Conservation (phyloP, 2,797 vertebrate genomes). For the Phrynocephalus forsythii region DNA sequence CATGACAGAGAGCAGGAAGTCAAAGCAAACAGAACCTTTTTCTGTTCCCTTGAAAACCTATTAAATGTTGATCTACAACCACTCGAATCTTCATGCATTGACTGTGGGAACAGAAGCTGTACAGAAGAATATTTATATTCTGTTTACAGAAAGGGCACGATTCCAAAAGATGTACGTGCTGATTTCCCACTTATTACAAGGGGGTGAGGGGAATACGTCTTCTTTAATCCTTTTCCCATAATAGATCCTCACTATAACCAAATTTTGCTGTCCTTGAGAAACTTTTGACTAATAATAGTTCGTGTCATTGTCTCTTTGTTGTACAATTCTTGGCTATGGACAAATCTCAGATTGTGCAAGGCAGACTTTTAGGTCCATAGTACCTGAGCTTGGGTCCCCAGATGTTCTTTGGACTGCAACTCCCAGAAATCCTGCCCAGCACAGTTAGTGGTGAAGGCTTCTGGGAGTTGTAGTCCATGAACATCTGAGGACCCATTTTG, state of each 20-base stretch:
- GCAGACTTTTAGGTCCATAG: too few species aligned
- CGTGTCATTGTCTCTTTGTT: too few species aligned
- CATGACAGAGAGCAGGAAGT: not conserved
- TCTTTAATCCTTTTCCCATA: not conserved
- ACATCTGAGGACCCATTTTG: too few species aligned
- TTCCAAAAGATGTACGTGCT: not conserved
- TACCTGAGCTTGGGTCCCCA: too few species aligned
- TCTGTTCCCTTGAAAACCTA: not conserved
- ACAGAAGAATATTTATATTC: not conserved
- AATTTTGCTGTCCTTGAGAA: not conserved
- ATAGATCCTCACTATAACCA: not conserved
- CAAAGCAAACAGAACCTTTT: not conserved
- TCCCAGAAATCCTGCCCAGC: too few species aligned
- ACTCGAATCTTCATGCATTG: not conserved
- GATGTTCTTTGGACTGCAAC: too few species aligned
- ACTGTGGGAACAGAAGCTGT: conserved; percentile 18
- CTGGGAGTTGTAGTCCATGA: too few species aligned
- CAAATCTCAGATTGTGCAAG: too few species aligned
- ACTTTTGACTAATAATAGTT: too few species aligned
- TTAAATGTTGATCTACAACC: not conserved
- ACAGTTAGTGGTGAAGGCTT: too few species aligned
- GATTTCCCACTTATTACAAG: not conserved
- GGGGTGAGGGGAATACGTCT: not conserved
- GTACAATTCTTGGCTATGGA: too few species aligned
- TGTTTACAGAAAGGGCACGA: not conserved